A percentile compares a stretch with the other conserved stretches of the same genome.
Evolutionary conservation across 2,797 vertebrate species (phyloP).

Genomic region (Chanos chanos): DNA sequence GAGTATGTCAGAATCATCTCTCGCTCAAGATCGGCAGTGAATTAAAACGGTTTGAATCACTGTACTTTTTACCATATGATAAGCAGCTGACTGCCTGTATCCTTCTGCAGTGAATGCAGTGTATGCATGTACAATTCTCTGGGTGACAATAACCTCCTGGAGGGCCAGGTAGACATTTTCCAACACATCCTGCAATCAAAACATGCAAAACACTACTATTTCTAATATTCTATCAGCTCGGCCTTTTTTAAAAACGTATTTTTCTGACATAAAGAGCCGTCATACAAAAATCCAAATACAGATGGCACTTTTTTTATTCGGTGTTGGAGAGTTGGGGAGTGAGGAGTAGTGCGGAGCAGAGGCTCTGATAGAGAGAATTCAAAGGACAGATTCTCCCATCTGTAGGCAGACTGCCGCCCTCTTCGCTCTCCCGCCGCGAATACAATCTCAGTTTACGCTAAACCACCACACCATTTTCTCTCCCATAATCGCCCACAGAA

Average conservation of each 20-base stretch:
- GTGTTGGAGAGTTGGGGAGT: constrained; percentile 68
- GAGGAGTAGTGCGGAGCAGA: constrained; percentile 69
- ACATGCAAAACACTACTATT: constrained; percentile 53
- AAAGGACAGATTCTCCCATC: constrained; percentile 67
- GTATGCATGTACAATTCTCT: neutral
- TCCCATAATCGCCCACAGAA: constrained; percentile 70
- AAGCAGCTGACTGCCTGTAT: too few relatives aligned
- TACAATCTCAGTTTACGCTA: constrained; percentile 69
- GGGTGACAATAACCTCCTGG: constrained; percentile 35
- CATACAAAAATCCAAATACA: constrained; percentile 57
- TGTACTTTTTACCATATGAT: too few relatives aligned
- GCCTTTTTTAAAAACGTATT: constrained; percentile 43
- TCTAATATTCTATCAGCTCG: constrained; percentile 49
- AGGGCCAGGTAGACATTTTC: constrained; percentile 46
- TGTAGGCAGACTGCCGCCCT: constrained; percentile 57
- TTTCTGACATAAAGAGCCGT: constrained; percentile 41
- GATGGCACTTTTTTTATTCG: constrained; percentile 78
- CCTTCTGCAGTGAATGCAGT: too few relatives aligned
- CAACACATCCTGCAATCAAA: constrained; percentile 47
- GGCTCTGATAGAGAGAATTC: constrained; percentile 71
- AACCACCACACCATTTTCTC: constrained; percentile 70
- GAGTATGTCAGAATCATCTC: too few relatives aligned
- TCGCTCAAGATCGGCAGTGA: too few relatives aligned
- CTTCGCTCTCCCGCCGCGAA: constrained; percentile 69
- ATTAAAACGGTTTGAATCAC: neutral